These are phyloP conservation scores for Brienomyrus longianalis DNA, from an alignment of 2,113 vertebrate genomes.

Conservation along the genomic window DNA sequence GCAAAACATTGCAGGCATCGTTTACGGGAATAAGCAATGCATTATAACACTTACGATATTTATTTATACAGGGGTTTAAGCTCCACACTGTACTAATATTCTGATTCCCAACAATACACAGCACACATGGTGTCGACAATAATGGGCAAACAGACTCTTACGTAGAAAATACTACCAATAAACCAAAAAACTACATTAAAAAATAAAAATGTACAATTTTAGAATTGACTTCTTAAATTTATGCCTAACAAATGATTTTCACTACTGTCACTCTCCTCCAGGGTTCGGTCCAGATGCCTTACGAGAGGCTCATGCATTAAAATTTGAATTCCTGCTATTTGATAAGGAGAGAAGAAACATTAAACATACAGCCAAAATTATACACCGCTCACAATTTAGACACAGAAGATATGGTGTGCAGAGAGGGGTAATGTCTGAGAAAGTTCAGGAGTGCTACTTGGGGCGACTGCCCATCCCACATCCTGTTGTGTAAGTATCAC, in stretches of 20 bases:
- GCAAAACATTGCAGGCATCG: neutral
- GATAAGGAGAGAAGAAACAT: neutral
- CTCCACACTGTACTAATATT: neutral
- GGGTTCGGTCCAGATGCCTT: neutral
- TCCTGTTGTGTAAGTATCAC: neutral
- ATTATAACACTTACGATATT: neutral
- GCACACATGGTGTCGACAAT: neutral
- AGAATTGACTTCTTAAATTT: neutral
- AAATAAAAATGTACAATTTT: neutral
- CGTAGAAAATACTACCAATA: neutral
- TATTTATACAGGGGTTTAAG: neutral
- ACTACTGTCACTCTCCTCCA: neutral
- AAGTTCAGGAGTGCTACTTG: neutral
- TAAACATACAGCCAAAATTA: neutral
- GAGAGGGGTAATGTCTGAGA: neutral
- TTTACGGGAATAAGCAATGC: neutral
- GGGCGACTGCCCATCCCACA: neutral
- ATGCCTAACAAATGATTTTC: neutral
- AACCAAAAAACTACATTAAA: neutral
- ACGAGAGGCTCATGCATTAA: neutral
- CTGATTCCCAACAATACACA: neutral
- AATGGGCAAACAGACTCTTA: neutral
- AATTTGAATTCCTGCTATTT: neutral
- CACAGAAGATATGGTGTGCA: neutral
- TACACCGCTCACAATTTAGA: neutral